Evolutionary conservation across 2,888 invertebrate genomes (phyloP).

Genomic region (Omphaloscelis lunosa): DNA sequence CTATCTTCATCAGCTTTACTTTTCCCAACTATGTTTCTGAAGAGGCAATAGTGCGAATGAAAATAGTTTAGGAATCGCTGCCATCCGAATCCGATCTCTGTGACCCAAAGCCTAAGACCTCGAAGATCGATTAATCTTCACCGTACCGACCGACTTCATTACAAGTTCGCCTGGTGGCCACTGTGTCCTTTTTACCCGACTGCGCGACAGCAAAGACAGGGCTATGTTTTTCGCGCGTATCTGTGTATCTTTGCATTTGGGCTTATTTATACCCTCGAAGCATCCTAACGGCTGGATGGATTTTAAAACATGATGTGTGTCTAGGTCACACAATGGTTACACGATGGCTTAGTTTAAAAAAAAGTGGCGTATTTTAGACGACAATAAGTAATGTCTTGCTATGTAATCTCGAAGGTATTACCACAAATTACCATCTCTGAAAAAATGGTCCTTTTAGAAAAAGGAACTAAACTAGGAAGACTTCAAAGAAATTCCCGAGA

Average conservation of each 20-base stretch:
- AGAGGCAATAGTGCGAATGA: not conserved
- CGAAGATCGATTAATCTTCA: conserved; percentile 15
- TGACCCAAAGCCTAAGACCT: not conserved
- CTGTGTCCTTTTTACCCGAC: too few species aligned
- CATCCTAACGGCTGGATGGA: not conserved
- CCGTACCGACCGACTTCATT: not conserved
- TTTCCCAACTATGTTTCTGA: too few species aligned
- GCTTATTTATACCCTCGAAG: not conserved
- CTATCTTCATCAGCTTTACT: not conserved
- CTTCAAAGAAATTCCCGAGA: conserved; percentile 6
- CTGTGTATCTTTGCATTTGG: not conserved
- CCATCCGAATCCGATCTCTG: not conserved
- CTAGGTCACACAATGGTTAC: not conserved
- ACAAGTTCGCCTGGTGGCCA: not conserved
- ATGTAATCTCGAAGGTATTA: not conserved
- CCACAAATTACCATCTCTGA: not conserved
- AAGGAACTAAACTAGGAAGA: conserved; percentile 8
- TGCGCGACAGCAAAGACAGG: not conserved
- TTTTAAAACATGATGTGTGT: not conserved
- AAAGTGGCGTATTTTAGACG: not conserved
- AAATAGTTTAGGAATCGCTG: not conserved
- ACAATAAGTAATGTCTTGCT: not conserved
- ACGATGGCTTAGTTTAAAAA: not conserved
- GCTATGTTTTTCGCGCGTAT: not conserved
- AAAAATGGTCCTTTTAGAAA: not conserved